Evolutionary conservation across 2,113 vertebrate species (phyloP), one percentile per base, ranked within the genome.

Genomic region (Azemiops feae): DNA sequence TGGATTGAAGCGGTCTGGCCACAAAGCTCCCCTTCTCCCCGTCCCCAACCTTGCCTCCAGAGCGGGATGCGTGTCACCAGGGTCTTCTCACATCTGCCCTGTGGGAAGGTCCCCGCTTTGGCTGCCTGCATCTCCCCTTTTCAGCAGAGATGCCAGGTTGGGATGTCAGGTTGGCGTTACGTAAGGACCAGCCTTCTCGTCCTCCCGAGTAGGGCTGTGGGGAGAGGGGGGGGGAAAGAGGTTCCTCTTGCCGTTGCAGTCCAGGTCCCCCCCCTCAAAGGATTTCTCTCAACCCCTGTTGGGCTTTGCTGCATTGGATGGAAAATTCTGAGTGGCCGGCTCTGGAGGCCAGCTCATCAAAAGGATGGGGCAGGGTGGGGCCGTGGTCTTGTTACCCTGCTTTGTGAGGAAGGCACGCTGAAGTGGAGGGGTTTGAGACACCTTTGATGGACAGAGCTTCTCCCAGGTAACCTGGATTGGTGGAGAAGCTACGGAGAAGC

Each of bases 161-260:
- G 16, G 94, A 94, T 95, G 92, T 89, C 27, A 55, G 30, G 81
- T 87, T 52, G 58, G 85, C 93, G 94, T 97, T 97, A 96, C 92
- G 90, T 96, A 96, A 97, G 93, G 60, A 91, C 94, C 89, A 69
- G 85, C 92, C 50, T 87, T 90, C 90, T 89, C 23, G 27, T 34
- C 10, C 25, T n/a, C 18, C 25, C 30, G n/a, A 3, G 3, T 30
- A n/a, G 50, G 34, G 64, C 43, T 30, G 11, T 27, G 52, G 1
- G 1, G 27, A 45, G 39, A 9, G 81, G n/a, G 11, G 27, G 22
- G 1, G 10, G n/a, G 1, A 4, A 16, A 1, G 27, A 14, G 3
- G 4, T 50, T 20, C 87, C 87, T 25, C 10, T 16, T 5, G 11
- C 8, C 34, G 3, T 9, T 52, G 57, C 30, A 12, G 6, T 39